Conservation (phyloP, 1,140 invertebrate species). For the Drosophila melanica region DNA sequence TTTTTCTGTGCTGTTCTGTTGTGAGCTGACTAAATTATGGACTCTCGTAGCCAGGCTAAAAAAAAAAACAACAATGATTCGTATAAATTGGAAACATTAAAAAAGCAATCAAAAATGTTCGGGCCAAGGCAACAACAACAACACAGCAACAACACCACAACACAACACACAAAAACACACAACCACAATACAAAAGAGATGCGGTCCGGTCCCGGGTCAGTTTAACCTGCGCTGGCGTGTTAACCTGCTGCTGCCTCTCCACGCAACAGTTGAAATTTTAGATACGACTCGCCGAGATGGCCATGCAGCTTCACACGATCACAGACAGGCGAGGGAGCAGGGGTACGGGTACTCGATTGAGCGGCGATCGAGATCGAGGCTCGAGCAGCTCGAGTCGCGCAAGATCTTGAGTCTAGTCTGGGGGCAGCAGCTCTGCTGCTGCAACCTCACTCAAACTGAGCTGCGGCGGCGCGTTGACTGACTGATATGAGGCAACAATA, state of each 20-base stretch:
- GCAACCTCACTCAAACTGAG: constrained; percentile 72
- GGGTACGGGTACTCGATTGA: constrained; percentile 55
- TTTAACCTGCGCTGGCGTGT: constrained; percentile 76
- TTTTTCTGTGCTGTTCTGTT: constrained; percentile 13
- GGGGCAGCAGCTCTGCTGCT: constrained; percentile 37
- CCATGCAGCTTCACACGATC: constrained; percentile 42
- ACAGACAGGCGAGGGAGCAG: neutral
- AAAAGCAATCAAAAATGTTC: constrained; percentile 82
- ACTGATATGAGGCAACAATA: constrained; percentile 69
- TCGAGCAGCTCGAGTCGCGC: neutral
- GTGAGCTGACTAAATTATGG: constrained; percentile 73
- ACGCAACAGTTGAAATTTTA: constrained; percentile 54
- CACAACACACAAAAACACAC: constrained; percentile 4
- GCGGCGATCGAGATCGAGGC: constrained; percentile 62
- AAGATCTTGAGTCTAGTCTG: constrained; percentile 51
- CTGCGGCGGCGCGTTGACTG: constrained; percentile 73
- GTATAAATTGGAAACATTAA: constrained; percentile 83
- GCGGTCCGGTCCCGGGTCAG: constrained; percentile 61
- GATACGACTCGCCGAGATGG: constrained; percentile 19
- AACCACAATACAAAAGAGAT: constrained; percentile 26
- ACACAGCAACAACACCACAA: constrained; percentile 36
- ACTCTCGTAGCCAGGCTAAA: constrained; percentile 59
- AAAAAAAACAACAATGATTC: constrained; percentile 77
- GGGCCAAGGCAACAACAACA: constrained; percentile 64
- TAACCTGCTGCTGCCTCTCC: constrained; percentile 77